Percentiles rank a stretch among this genome's conserved stretches.
Conservation (phyloP, 1,140 invertebrate genomes). For the Campoletis sonorensis region DNA sequence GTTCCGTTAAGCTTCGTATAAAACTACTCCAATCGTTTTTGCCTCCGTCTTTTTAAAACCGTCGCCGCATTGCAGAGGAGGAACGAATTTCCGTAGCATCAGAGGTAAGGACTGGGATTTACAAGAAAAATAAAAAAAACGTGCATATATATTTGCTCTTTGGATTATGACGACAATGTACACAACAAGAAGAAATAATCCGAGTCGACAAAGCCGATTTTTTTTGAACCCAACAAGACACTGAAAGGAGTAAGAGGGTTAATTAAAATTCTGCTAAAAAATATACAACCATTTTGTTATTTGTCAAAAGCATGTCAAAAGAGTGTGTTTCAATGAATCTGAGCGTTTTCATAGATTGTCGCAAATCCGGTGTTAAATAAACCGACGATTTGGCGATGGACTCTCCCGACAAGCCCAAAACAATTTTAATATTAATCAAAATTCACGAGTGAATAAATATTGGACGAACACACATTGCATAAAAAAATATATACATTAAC, state of each 20-base stretch:
- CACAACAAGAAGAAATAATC: neutral
- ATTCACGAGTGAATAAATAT: too few relatives aligned
- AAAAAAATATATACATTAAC: too few relatives aligned
- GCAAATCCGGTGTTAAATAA: too few relatives aligned
- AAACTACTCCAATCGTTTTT: neutral
- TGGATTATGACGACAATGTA: neutral
- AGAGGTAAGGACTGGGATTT: neutral
- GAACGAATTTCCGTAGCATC: neutral
- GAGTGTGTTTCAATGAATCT: too few relatives aligned
- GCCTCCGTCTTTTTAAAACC: constrained; percentile 6
- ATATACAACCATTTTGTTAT: neutral
- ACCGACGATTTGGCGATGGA: too few relatives aligned
- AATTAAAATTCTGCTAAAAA: neutral
- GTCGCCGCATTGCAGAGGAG: constrained; percentile 9
- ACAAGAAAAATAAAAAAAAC: neutral
- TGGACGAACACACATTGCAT: too few relatives aligned
- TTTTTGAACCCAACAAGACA: neutral
- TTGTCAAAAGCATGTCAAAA: neutral
- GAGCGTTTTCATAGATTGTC: too few relatives aligned
- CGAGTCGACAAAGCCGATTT: neutral
- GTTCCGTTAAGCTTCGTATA: constrained; percentile 29
- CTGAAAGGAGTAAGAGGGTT: neutral
- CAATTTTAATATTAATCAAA: too few relatives aligned
- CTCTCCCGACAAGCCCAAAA: too few relatives aligned
- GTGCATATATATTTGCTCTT: neutral